Evolutionary conservation across 2,113 vertebrate genomes (phyloP).

Genomic region (Lichenostomus cassidix): DNA sequence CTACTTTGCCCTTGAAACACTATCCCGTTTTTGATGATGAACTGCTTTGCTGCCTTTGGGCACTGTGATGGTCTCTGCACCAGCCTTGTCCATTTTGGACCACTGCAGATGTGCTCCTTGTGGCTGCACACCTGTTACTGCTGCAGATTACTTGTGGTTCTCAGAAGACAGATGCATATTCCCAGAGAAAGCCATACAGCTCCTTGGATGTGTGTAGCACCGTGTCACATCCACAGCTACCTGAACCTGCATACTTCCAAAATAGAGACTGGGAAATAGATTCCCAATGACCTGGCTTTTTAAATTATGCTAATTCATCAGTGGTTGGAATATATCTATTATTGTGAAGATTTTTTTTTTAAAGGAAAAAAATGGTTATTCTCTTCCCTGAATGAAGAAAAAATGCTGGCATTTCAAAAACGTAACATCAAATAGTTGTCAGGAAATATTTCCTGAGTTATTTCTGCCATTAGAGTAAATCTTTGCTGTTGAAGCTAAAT

Average conservation of each 20-base stretch:
- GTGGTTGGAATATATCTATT: background rate
- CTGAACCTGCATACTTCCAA: background rate
- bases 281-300: background rate
- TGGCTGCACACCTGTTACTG: background rate
- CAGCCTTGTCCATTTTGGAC: fast-evolving
- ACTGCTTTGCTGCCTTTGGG: background rate
- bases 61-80: background rate
- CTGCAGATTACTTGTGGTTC: background rate
- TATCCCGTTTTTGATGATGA: background rate
- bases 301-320: background rate
- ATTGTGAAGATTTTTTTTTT: background rate
- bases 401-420: background rate
- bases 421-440: background rate
- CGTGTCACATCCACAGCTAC: background rate
- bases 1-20: background rate
- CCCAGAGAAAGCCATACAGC: background rate
- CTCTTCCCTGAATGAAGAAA: background rate
- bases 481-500: background rate
- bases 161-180: background rate
- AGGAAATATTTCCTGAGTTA: background rate
- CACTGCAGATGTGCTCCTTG: background rate
- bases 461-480: background rate
- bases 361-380: background rate
- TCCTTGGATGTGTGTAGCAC: background rate
- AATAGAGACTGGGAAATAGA: background rate